These are phyloP conservation scores for Sebastes flavidus DNA, from an alignment of 2,797 vertebrate species.

Conservation along the genomic window DNA sequence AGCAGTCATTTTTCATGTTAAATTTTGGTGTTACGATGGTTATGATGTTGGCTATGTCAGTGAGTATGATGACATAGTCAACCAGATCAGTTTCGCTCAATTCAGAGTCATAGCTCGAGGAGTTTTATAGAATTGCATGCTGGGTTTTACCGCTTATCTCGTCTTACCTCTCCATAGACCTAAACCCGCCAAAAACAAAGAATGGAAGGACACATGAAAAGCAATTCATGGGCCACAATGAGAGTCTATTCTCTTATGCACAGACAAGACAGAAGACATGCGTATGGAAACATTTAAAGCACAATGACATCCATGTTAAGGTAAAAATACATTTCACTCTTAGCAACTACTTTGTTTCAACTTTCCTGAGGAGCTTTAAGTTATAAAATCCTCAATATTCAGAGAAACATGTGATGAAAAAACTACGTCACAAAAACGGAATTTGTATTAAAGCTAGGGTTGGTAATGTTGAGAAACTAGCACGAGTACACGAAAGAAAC, in stretches of 20 bases:
- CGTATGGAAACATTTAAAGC: conserved; percentile 14
- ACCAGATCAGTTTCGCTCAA: conserved; percentile 12
- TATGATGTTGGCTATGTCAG: conserved; percentile 7
- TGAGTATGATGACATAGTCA: conserved; percentile 9
- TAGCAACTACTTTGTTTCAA: background rate
- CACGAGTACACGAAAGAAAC: background rate
- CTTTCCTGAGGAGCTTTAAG: background rate
- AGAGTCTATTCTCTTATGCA: background rate
- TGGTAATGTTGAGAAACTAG: background rate
- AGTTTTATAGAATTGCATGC: conserved; percentile 74
- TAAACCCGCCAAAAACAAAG: conserved; percentile 88
- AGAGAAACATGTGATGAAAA: background rate
- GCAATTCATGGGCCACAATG: conserved; percentile 46
- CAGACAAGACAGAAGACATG: conserved; percentile 35
- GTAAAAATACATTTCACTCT: background rate
- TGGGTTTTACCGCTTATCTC: conserved; percentile 75
- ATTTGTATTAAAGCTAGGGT: background rate
- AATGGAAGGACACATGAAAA: conserved; percentile 91
- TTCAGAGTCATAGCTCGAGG: conserved; percentile 25
- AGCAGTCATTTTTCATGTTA: conserved; percentile 12
- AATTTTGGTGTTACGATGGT: conserved; percentile 9
- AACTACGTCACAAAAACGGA: background rate
- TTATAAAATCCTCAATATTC: background rate
- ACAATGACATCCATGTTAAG: background rate
- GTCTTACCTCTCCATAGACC: conserved; percentile 98